Conservation (phyloP, 2,113 vertebrate genomes). For the Gasterosteus aculeatus region DNA sequence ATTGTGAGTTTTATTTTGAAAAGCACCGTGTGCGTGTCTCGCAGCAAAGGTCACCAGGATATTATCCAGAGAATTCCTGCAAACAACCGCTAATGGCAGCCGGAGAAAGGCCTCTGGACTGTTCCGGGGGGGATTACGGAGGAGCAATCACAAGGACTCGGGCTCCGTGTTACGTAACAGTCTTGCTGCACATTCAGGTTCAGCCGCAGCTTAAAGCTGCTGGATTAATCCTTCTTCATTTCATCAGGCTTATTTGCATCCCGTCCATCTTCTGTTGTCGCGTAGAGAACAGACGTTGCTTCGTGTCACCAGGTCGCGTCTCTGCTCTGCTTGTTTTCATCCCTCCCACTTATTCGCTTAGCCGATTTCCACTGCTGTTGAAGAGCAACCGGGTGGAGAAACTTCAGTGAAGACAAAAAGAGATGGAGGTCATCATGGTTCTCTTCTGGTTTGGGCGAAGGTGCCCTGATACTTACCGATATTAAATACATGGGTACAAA, state of each 20-base stretch:
- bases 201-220: slow-evolving; percentile 35
- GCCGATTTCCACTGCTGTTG: not conserved
- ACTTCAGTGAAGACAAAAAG: not conserved
- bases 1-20: too few relatives aligned
- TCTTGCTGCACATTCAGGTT: slow-evolving; percentile 52
- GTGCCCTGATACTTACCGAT: too few relatives aligned
- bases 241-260: slow-evolving; percentile 18
- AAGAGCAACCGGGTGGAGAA: not conserved
- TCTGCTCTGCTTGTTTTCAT: not conserved
- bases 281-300: not conserved
- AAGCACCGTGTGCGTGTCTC: too few relatives aligned
- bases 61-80: not conserved
- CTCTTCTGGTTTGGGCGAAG: too few relatives aligned
- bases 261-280: not conserved
- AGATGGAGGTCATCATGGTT: too few relatives aligned
- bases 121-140: slow-evolving; percentile 15
- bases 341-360: not conserved
- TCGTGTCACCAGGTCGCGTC: slow-evolving; percentile 1
- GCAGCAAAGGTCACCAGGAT: not conserved
- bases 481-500: too few relatives aligned
- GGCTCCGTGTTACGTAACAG: slow-evolving; percentile 55
- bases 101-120: not conserved
- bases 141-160: not conserved
- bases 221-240: slow-evolving; percentile 46
- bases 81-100: not conserved